Evolutionary conservation across 2,113 vertebrate species (phyloP).

Genomic region (Ascaphus truei): DNA sequence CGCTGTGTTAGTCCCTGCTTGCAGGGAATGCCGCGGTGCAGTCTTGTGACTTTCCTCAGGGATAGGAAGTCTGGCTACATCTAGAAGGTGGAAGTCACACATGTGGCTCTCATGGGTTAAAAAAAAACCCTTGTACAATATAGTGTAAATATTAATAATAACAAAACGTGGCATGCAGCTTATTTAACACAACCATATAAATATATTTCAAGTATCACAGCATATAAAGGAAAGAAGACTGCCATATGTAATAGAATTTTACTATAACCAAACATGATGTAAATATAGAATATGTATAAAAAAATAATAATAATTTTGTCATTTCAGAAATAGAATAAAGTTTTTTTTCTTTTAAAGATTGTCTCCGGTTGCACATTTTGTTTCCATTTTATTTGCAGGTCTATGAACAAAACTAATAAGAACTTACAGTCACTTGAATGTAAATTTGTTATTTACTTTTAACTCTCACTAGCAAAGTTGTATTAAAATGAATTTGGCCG

Average conservation of each 20-base stretch:
- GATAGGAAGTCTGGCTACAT: background rate
- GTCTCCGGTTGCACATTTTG: background rate
- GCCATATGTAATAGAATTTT: slow-evolving; percentile 70
- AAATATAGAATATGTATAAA: slow-evolving; percentile 93
- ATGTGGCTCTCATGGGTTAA: slow-evolving; percentile 47
- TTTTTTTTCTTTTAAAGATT: slow-evolving; percentile 67
- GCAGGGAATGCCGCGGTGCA: too few relatives aligned
- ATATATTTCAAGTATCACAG: slow-evolving; percentile 70
- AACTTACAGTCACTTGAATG: too few relatives aligned
- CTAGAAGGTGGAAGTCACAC: background rate
- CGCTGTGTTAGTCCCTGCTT: too few relatives aligned
- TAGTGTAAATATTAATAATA: slow-evolving; percentile 76
- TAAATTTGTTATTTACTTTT: too few relatives aligned
- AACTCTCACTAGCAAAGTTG: too few relatives aligned
- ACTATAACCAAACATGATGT: slow-evolving; percentile 78
- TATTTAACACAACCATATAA: slow-evolving; percentile 58
- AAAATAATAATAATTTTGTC: slow-evolving; percentile 77
- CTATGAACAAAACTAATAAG: background rate
- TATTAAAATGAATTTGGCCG: too few relatives aligned
- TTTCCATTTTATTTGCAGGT: background rate
- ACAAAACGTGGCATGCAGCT: slow-evolving; percentile 77
- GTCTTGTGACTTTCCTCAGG: too few relatives aligned
- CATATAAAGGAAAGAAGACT: slow-evolving; percentile 69
- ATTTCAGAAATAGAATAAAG: slow-evolving; percentile 91
- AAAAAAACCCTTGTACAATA: slow-evolving; percentile 63